Conservation (phyloP, 2,797 vertebrate species). For the Petrocephalus sullivani region DNA sequence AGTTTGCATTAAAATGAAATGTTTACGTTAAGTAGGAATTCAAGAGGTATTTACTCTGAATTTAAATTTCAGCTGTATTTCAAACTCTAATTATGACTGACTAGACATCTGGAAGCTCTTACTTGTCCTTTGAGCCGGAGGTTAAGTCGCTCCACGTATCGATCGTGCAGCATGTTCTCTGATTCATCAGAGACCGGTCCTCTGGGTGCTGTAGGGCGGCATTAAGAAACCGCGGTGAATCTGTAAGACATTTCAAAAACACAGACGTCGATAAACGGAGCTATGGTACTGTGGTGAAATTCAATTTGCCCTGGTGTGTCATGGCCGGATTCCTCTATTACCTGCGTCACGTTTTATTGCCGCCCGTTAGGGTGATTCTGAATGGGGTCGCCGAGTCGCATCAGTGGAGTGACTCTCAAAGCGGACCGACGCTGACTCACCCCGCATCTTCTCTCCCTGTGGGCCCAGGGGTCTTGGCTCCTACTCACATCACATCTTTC, state of each 20-base stretch:
- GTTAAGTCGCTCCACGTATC: neutral
- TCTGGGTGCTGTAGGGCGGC: neutral
- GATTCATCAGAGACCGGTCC: neutral
- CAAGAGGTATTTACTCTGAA: constrained; percentile 34
- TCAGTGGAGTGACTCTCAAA: neutral
- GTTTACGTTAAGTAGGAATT: constrained; percentile 32
- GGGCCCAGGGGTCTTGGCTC: neutral
- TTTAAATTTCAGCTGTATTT: constrained; percentile 27
- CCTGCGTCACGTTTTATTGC: neutral
- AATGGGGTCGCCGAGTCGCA: neutral
- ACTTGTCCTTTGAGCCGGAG: constrained; percentile 25
- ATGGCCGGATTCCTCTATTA: neutral
- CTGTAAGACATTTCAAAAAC: neutral
- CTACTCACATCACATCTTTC: neutral
- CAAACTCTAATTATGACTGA: constrained; percentile 33
- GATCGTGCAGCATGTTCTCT: neutral
- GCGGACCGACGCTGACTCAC: neutral
- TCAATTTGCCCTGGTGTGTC: neutral
- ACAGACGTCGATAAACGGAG: neutral
- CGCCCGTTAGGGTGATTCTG: neutral
- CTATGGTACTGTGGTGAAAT: too few species aligned
- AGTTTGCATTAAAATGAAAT: constrained; percentile 33
- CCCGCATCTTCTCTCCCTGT: neutral
- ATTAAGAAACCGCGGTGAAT: neutral
- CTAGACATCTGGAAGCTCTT: constrained; percentile 28